Conservation (phyloP, 2,113 vertebrate species). For the Scopus umbretta region DNA sequence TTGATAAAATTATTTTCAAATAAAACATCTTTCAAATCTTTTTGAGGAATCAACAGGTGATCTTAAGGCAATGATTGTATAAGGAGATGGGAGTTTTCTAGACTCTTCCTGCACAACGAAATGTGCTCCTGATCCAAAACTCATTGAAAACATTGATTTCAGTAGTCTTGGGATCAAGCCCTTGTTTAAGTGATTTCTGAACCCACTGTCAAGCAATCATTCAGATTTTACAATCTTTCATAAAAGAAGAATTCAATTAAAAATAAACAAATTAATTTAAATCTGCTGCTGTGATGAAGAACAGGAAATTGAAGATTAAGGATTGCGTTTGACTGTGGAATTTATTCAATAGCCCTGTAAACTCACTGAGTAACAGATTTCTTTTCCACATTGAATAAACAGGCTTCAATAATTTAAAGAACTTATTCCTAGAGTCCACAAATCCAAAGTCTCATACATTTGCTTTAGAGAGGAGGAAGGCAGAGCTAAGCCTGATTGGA, state of each 20-base stretch:
- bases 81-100: neutral
- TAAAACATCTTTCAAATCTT: neutral
- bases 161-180: neutral
- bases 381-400: neutral
- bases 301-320: neutral
- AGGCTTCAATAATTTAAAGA: neutral
- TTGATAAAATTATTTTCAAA: neutral
- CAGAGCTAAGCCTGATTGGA: neutral
- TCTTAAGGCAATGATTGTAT: neutral
- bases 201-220: neutral
- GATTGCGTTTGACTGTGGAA: neutral
- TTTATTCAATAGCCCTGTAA: neutral
- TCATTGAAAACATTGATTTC: neutral
- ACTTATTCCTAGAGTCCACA: neutral
- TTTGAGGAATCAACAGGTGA: neutral
- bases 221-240: neutral
- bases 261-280: neutral
- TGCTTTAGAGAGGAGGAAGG: neutral
- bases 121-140: neutral
- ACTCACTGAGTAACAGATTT: neutral
- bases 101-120: neutral
- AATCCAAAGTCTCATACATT: neutral
- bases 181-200: neutral
- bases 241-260: neutral
- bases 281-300: neutral